Base-by-base conservation (phyloP, 2,888 invertebrate species). In the Ommatoiulus sabulosus region DNA sequence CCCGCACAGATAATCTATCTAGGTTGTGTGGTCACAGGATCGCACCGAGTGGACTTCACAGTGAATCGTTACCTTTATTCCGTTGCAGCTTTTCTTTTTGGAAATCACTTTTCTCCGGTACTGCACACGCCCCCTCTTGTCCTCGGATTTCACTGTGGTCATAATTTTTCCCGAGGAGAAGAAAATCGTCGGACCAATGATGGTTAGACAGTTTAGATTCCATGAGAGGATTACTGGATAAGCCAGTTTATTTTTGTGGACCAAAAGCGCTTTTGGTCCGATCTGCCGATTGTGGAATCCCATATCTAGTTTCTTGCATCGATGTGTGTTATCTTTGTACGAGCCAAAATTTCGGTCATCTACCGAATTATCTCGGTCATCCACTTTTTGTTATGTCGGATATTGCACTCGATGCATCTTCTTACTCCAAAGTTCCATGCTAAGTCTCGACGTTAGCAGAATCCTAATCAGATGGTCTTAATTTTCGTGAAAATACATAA, bases 1-100 rank as follows among this genome's bases (percentile, higher is more conserved):
- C 80, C 80, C 80, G 80, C 80, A 80, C 80, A 80, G 80, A 80
- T 80, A 80, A 80, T 80, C 80, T 80, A 80, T 80, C 24, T 80
- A 35, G 80, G 80, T 35, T 80, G 80, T 80, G 35, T 80, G 80
- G 15, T 80, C 80, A 80, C 80, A 80, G 35, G 35, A 80, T 35
- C 15, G 80, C 80, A 80, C 80, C 35, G 80, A 80, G 80, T 80
- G 80, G 80, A 80, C 35, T 80, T 80, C 12, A 80, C 80, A 15
- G 35, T 80, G 24, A 35, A 80, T 4, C 35, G n/a, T 12, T 80
- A 35, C 80, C 35, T 72, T 20, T 8, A 72, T 72, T 72, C 10
- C 72, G 10, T 7, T 72, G 20, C 20, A 12, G 12, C 17, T 52
- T 80, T 80, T 80, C 80, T 35, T 80, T 80, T 80, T 35, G 80